Base-by-base conservation (phyloP, 2,888 invertebrate genomes). In the Ectemnius continuus region DNA sequence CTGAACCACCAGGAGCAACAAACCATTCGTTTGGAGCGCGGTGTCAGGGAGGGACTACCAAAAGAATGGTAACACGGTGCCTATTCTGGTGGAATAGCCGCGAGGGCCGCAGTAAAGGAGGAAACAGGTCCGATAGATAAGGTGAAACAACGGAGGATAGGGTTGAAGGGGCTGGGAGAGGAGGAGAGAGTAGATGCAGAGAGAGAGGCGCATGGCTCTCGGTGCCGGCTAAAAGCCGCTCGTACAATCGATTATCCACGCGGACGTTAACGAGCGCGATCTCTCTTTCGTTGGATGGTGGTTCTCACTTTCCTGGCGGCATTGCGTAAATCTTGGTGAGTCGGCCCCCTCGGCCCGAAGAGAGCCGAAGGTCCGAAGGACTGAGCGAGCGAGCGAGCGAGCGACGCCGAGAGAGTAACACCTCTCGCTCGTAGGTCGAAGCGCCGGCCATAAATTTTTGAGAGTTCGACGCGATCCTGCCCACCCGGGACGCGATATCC, bases 371-470 rank as follows among this genome's bases (percentile, higher is more conserved):
- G 36, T 36, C 36, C 36, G 36, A 36, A 36, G 36, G 36, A 36
- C 36, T 8, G 8, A 36, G 36, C 36, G 36, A 36, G 36, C 36
- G 36, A 36, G 36, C 36, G 36, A 36, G 36, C 36, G 36, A 36
- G 3, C 6, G 36, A 36, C 36, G 36, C 52, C n/a, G 52, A 16
- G 81, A 81, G 83, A 82, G 85, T 80, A 83, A 80, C 80, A 78
- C 78, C 78, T 79, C 75, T 83, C 69, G 81, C 84, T 80, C 84
- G 84, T 81, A 80, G 83, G 79, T 79, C 84, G 87, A 88, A 88
- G 88, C 88, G 88, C 88, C 88, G 88, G 85, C 86, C 87, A 88
- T 88, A 88, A 88, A 88, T 88, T 86, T 86, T 83, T 84, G 81
- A 82, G 83, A 83, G 81, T 79, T 84, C 83, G 84, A 84, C 83